phyloP scores from a whole-genome alignment of 2,888 invertebrate genomes.

The Lasius platythorax region DNA sequence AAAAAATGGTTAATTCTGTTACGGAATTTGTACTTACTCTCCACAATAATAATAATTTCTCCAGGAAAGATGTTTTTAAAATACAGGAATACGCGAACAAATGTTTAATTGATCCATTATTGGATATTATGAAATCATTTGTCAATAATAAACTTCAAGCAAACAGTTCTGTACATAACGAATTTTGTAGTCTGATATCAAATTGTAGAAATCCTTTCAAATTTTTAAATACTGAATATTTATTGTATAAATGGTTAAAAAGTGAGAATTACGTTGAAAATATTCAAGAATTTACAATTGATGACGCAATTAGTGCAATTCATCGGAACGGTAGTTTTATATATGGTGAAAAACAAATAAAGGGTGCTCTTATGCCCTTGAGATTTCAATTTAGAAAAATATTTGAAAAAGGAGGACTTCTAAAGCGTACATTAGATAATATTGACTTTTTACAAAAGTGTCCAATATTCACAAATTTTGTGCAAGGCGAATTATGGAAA shows the following conservation, averaged over 20 bases:
- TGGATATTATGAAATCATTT: conserved; percentile 14
- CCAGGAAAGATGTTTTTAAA: conserved; percentile 7
- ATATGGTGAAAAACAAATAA: conserved; percentile 19
- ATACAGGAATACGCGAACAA: conserved; percentile 4
- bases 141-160: background rate
- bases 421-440: conserved; percentile 5
- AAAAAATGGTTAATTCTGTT: conserved; percentile 5
- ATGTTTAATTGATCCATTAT: conserved; percentile 13
- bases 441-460: conserved; percentile 8
- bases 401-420: background rate
- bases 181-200: conserved; percentile 8
- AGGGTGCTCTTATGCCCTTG: conserved; percentile 10
- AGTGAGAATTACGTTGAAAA: conserved; percentile 5
- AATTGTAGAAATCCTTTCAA: conserved; percentile 20
- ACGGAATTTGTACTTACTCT: conserved; percentile 14
- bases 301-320: conserved; percentile 7
- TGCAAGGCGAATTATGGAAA: conserved; percentile 15
- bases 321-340: conserved; percentile 6
- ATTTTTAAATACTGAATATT: conserved; percentile 30
- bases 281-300: conserved; percentile 21
- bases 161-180: conserved; percentile 2
- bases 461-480: conserved; percentile 20
- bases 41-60: conserved; percentile 12
- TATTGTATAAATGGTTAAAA: conserved; percentile 11
- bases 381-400: conserved; percentile 18